These are phyloP conservation scores for Anisognathus igniventris DNA, from an alignment of 2,797 vertebrate genomes.

Conservation along the genomic window DNA sequence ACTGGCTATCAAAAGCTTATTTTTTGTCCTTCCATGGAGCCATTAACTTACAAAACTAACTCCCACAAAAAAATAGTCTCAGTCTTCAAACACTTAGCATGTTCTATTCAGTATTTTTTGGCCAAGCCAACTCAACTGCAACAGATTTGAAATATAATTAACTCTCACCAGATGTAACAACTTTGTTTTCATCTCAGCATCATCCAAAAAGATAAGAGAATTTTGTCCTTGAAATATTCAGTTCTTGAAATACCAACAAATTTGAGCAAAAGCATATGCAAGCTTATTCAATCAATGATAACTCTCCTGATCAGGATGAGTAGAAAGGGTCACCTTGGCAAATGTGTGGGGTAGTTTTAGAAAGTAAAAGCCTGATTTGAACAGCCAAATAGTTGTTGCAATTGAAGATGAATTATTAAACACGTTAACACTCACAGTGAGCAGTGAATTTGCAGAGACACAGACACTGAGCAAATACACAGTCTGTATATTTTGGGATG, in stretches of 20 bases:
- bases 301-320: neutral
- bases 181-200: neutral
- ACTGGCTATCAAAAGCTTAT: neutral
- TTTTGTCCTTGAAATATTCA: neutral
- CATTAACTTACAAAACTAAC: neutral
- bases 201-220: neutral
- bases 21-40: neutral
- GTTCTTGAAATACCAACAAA: neutral
- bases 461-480: neutral
- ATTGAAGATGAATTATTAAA: neutral
- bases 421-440: neutral
- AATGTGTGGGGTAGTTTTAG: neutral
- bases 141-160: conserved; percentile 16
- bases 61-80: neutral
- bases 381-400: neutral
- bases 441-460: neutral
- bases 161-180: neutral
- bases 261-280: neutral
- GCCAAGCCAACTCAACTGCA: neutral
- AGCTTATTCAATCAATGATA: neutral
- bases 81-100: neutral
- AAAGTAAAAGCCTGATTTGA: neutral
- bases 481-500: neutral
- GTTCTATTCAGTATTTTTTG: neutral
- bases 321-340: neutral